phyloP scores from a whole-genome alignment of 2,797 vertebrate genomes.

The Xenops minutus region DNA sequence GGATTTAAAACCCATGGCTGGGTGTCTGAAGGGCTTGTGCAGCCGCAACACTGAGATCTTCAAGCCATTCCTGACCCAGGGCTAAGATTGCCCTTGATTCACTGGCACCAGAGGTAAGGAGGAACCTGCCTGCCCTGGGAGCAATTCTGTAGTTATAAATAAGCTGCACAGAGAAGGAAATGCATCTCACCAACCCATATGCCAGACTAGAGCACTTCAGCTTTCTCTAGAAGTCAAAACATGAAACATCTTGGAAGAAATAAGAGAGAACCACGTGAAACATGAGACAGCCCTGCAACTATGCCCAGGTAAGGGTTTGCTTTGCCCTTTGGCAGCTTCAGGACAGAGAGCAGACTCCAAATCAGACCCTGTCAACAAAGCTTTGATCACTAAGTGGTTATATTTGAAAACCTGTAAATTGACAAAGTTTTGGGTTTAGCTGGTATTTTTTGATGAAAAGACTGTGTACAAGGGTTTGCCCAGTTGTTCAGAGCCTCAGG shows the following conservation, averaged over 20 bases:
- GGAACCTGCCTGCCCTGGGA: background rate
- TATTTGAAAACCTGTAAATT: background rate
- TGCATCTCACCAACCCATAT: background rate
- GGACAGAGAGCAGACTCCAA: background rate
- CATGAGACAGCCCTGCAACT: background rate
- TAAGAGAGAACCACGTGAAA: background rate
- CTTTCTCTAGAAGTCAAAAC: background rate
- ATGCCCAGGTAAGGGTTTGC: background rate
- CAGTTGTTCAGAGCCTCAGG: background rate
- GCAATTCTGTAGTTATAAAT: background rate
- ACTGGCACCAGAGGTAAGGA: rapidly evolving
- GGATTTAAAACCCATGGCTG: background rate
- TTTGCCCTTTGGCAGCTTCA: background rate
- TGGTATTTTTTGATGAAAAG: background rate
- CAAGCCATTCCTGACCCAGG: background rate
- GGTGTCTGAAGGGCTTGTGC: background rate
- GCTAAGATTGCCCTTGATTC: background rate
- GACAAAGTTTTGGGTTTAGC: background rate
- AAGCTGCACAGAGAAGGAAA: background rate
- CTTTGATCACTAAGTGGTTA: background rate
- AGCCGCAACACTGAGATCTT: rapidly evolving
- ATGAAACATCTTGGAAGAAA: background rate
- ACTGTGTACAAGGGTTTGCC: background rate
- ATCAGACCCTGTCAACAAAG: background rate
- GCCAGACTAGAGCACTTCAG: background rate